phyloP scores from a whole-genome alignment of 2,113 vertebrate genomes.

The Brachypodius melanocephalos region DNA sequence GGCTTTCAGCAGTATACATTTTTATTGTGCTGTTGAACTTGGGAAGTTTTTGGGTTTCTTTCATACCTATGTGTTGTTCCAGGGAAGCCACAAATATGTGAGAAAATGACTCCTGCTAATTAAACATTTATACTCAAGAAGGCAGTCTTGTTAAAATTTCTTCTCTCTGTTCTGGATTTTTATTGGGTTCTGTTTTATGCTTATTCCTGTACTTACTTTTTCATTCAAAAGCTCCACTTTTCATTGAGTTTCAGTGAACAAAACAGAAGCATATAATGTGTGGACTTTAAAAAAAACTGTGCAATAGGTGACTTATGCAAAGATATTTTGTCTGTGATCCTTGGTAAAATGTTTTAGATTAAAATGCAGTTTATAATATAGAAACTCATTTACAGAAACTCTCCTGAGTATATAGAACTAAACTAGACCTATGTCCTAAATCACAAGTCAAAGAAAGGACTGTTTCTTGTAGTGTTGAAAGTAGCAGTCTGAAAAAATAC shows the following conservation, averaged over 20 bases:
- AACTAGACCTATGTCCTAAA: not conserved
- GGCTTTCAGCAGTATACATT: not conserved
- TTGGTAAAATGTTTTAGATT: not conserved
- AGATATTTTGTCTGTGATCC: not conserved
- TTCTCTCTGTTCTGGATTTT: not conserved
- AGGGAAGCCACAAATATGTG: not conserved
- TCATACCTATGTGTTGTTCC: not conserved
- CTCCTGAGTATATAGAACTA: not conserved
- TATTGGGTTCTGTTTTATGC: not conserved
- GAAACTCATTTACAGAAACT: not conserved
- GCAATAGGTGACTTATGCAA: not conserved
- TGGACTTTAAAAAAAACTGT: not conserved
- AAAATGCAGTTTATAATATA: not conserved
- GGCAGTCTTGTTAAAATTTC: not conserved
- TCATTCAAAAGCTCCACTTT: not conserved
- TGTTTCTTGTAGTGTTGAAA: not conserved
- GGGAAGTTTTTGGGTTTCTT: not conserved
- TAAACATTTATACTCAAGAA: not conserved
- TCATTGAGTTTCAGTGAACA: not conserved
- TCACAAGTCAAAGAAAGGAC: not conserved
- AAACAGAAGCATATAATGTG: not conserved
- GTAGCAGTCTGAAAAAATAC: not conserved
- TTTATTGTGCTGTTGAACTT: not conserved
- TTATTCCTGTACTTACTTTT: not conserved
- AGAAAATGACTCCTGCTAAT: not conserved